These are phyloP conservation scores for Flexamia atlantica DNA, from an alignment of 2,888 invertebrate genomes.

Conservation along the genomic window DNA sequence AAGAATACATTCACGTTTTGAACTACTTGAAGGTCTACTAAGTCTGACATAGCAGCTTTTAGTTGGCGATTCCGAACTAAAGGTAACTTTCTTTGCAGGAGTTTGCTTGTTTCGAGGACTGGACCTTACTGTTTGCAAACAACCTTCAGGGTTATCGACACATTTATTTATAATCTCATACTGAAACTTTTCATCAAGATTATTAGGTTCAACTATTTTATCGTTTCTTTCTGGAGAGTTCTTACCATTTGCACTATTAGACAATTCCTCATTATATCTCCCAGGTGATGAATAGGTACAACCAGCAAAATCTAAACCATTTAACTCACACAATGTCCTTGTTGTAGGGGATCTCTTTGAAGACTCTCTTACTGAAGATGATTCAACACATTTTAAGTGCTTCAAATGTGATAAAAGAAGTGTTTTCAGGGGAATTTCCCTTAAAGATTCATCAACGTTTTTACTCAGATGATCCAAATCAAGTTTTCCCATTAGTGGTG, in stretches of 20 bases:
- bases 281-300: neutral
- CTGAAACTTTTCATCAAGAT: neutral
- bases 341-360: neutral
- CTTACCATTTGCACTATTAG: neutral
- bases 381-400: too few species aligned
- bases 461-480: neutral
- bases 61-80: neutral
- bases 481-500: neutral
- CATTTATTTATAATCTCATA: neutral
- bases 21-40: neutral
- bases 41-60: neutral
- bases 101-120: neutral
- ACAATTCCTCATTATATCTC: neutral
- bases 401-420: too few species aligned
- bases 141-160: neutral
- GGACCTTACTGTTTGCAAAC: neutral
- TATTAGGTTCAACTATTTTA: neutral
- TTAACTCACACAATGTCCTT: neutral
- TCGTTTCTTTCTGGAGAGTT: neutral
- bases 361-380: neutral
- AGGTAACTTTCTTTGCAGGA: constrained; percentile 6
- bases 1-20: neutral
- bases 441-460: neutral
- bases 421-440: neutral
- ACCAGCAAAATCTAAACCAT: neutral